These are phyloP conservation scores for Taenaris catops DNA, from an alignment of 2,888 invertebrate genomes.

Conservation along the genomic window DNA sequence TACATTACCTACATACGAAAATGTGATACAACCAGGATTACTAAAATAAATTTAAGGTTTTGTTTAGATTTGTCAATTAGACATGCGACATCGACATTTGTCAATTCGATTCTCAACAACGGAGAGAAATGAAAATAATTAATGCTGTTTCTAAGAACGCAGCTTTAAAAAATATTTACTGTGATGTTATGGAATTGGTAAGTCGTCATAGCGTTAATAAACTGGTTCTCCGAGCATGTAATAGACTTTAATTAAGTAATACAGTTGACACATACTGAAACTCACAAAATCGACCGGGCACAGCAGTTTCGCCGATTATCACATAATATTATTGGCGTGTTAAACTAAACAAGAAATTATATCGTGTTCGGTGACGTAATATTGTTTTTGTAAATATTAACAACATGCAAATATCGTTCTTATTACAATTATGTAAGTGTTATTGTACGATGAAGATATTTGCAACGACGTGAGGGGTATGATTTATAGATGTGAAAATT, in stretches of 20 bases:
- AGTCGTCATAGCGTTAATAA: no score
- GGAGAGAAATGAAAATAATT: no score
- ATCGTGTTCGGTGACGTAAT: conserved; percentile 1
- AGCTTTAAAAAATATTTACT: no score
- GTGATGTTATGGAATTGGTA: no score
- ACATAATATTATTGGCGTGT: conserved; percentile 20
- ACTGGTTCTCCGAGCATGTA: neutral
- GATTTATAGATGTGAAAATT: conserved; percentile 8
- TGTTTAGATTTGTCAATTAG: no score
- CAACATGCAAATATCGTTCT: conserved; percentile 2
- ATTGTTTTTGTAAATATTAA: conserved; percentile 1
- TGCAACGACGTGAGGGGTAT: neutral
- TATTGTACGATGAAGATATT: neutral
- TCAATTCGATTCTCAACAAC: no score
- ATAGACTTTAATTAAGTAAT: conserved; percentile 11
- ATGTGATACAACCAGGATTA: no score
- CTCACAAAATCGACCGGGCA: conserved; percentile 35
- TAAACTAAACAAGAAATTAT: conserved; percentile 5
- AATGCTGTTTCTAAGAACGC: no score
- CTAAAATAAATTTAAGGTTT: no score
- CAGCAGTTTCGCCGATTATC: conserved; percentile 39
- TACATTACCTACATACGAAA: no score
- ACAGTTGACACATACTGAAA: conserved; percentile 10
- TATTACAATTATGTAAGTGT: conserved; percentile 1
- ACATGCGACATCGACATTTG: no score